Base-by-base conservation (phyloP, 2,113 vertebrate genomes). In the Aptenodytes forsteri region DNA sequence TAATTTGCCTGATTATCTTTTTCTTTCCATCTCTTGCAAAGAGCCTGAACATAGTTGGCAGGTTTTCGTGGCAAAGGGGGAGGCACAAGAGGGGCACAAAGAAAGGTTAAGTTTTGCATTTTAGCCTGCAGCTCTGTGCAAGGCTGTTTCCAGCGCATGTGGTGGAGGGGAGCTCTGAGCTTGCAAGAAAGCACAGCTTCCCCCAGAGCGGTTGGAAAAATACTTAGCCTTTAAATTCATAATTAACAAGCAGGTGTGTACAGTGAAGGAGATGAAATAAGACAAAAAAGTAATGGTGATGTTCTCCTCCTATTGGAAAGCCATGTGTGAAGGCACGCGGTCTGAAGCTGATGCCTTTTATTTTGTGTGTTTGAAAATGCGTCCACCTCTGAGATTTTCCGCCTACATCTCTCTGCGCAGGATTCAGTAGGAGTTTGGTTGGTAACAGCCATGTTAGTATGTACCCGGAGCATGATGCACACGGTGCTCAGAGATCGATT, bases 91-190 rank as follows among this genome's bases (percentile, higher is more conserved):
- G 46, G 7, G 69, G 29, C 52, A 46, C 61, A 50, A 42, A n/a
- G 40, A 30, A 78, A 62, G 34, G 26, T 21, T 0, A 13, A 25
- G 30, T 32, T 62, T 61, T 70, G 55, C 10, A 4, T 79, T 84
- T 82, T 34, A 76, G n/a, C 56, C 42, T 40, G 47, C 77, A 82
- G 87, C 59, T 30, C 69, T 46, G 27, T 42, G 64, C 73, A 66
- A 56, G 49, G 40, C 67, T 34, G 30, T 19, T 69, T n/a, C 34
- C 80, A 25, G 26, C 5, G 42, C 11, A 1, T 3, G 56, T 11
- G 88, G 20, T 55, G 62, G 47, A 85, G 85, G 52, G 85, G 44
- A 93, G 90, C 88, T 92, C 52, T n/a, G 65, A 71, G 78, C 70
- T 70, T n/a, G 26, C 52, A 42, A 26, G 62, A 81, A 66, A 78